Evolutionary conservation across 2,113 vertebrate genomes (phyloP).

Genomic region (Amazona vittata): DNA sequence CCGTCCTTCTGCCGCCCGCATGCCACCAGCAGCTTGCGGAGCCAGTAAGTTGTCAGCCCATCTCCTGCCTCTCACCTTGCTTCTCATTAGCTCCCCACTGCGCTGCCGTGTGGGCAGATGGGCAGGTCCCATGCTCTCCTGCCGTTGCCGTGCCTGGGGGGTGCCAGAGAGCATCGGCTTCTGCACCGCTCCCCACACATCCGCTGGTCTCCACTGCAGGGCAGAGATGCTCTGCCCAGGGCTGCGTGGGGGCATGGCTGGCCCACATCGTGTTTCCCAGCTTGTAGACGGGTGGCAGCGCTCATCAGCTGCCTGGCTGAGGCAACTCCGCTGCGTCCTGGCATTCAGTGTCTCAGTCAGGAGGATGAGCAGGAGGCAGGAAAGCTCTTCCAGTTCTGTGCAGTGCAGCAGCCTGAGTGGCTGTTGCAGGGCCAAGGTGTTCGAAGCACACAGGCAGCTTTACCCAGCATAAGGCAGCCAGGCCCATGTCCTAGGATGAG

Average conservation of each 20-base stretch:
- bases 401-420: fast-evolving
- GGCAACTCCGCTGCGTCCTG: fast-evolving
- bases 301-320: not conserved
- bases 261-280: fast-evolving
- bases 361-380: not conserved
- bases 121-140: not conserved
- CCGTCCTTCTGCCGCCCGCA: slow-evolving; percentile 50
- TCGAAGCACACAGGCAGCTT: fast-evolving
- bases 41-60: slow-evolving; percentile 50
- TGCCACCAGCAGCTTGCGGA: slow-evolving; percentile 33
- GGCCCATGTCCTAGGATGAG: not conserved
- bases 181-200: fast-evolving
- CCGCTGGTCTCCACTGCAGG: not conserved
- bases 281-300: not conserved
- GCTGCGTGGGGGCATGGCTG: not conserved
- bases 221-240: not conserved
- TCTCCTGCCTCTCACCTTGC: slow-evolving; percentile 68
- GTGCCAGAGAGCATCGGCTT: not conserved
- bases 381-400: not conserved
- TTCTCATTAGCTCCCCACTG: slow-evolving; percentile 77
- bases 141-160: not conserved
- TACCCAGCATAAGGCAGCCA: not conserved
- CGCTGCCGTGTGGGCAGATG: slow-evolving; percentile 61
- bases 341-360: fast-evolving
- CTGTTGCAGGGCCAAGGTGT: not conserved